Evolutionary conservation across 2,113 vertebrate genomes (phyloP), one percentile per base, ranked within the genome.

Genomic region (Hipposideros armiger): DNA sequence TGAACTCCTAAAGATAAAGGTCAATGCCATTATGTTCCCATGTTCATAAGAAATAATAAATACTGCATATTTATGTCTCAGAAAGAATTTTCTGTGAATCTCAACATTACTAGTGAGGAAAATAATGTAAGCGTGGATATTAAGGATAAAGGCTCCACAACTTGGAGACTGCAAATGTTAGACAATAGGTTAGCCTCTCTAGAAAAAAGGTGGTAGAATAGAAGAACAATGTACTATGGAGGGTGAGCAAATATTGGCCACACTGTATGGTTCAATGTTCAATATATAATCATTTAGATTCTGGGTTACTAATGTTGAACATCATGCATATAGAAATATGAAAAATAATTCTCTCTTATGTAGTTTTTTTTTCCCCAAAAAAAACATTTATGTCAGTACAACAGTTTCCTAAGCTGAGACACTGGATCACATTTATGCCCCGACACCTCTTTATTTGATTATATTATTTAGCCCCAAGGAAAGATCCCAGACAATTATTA

Each of bases 31-130:
- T 3, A 42, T 15, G 3, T 47, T 11, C 24, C 26, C 0, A 40
- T 45, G 4, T 76, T 72, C 72, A 78, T 70, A 66, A 64, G 42
- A 90, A 94, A 58, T 28, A 11, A 3, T 20, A 64, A 52, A 72
- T 36, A 16, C 2, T 84, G 36, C 4, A 19, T 66, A 70, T 87
- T 62, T 45, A 1, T 91, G 40, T 32, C 10, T 10, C 8, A 70
- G 3, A 45, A 69, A 16, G 8, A 73, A 1, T 50, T 76, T 15
- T 22, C 22, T 60, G 7, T 66, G 20, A 47, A 52, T 85, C 4
- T 85, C 11, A 93, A n/a, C 87, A 91, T 91, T 74, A 69, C 24
- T 81, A 47, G 24, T 40, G 54, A 95, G 28, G 2, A 80, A 94
- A 91, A 60, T 76, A 28, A 90, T n/a, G 16, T 36, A 87, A 30